Evolutionary conservation across 92 coral and sea anemone genomes (phyloP), one percentile per base, ranked within the genome.

Genomic region (Epizoanthus ramosus): DNA sequence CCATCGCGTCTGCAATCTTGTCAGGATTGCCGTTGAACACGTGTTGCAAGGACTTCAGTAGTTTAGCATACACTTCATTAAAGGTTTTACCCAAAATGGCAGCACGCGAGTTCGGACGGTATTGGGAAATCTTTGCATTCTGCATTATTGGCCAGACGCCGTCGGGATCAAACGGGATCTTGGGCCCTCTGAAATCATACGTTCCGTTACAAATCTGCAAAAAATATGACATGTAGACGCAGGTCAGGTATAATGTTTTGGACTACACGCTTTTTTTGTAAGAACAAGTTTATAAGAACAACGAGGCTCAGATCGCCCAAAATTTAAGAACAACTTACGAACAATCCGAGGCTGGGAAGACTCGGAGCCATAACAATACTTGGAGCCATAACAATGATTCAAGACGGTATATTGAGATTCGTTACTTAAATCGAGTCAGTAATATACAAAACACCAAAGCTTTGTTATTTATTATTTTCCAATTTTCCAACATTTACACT

Each of bases 101-200:
- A 6, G 93, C 93, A 3, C 19, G 50, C 3, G 88, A 72, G 64
- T 21, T 21, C 19, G 58, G 33, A 8, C 15, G 52, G 82, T 73
- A 89, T 35, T 67, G 73, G 1, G 75, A 23, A 84, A 89, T 80
- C 57, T 52, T 71, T 22, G 92, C 90, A 74, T 89, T 85, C 9
- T 80, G 59, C 16, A 80, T 67, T 79, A 85, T 80, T 22, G 92
- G 89, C 92, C 92, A 89, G 39, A 89, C 87, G 41, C 92, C 89
- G 13, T 80, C 85, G 3, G 86, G 72, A 73, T 89, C 89, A 70
- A 85, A 85, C 6, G 64, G 79, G 5, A 89, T 80, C 57, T 80
- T 75, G 7, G 83, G 77, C 3, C 92, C 89, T 3, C 16, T 80
- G 74, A 85, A 89, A 60, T 53, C 57, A 61, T 53, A 85, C 39